These are phyloP conservation scores for Ictalurus furcatus DNA, from an alignment of 2,113 vertebrate genomes.

Conservation along the genomic window DNA sequence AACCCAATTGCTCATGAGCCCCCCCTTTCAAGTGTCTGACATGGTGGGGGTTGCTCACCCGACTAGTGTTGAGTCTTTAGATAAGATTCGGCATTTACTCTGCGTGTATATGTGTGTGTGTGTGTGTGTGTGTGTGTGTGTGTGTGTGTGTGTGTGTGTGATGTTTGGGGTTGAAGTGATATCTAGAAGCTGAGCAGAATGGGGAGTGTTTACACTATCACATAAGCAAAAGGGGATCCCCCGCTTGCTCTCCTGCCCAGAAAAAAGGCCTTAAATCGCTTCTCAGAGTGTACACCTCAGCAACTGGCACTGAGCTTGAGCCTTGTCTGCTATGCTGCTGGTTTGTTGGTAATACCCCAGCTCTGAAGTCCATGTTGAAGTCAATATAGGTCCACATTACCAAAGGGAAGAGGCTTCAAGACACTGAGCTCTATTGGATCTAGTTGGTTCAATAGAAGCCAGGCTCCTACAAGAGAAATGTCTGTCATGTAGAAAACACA, in stretches of 20 bases:
- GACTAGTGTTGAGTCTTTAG: conserved; percentile 46
- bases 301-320: conserved; percentile 24
- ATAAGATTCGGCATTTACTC: conserved; percentile 49
- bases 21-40: conserved; percentile 50
- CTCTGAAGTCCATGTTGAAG: conserved; percentile 2
- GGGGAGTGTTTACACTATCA: conserved; percentile 49
- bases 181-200: conserved; percentile 21
- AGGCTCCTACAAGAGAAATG: background rate
- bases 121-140: background rate
- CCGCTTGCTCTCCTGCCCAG: conserved; percentile 38
- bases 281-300: conserved; percentile 9
- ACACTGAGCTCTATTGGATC: background rate
- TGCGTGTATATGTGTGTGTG: background rate
- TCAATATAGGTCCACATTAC: background rate
- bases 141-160: conserved; percentile 20
- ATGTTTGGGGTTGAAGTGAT: conserved; percentile 43
- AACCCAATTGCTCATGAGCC: conserved; percentile 45
- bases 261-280: background rate
- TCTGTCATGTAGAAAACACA: background rate
- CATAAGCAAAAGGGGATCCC: conserved; percentile 39
- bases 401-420: background rate
- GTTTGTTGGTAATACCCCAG: background rate
- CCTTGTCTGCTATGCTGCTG: background rate
- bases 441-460: background rate
- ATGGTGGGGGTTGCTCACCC: conserved; percentile 45